Evolutionary conservation across 2,888 invertebrate genomes (phyloP), one percentile per base, ranked within the genome.

Genomic region (Machimus rusticus): DNA sequence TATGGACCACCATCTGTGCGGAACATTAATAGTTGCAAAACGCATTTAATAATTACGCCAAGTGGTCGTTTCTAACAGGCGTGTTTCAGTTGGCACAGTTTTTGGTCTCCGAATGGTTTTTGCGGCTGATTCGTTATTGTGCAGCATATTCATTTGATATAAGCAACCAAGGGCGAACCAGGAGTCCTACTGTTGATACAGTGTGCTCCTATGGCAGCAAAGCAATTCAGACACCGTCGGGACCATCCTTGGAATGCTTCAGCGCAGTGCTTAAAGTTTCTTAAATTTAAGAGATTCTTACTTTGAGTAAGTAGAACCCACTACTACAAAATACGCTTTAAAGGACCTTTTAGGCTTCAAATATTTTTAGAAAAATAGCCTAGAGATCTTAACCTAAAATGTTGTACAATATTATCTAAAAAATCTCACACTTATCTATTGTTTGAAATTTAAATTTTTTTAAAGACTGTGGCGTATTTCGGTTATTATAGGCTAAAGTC

Each of bases 11-110:
- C 86, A 86, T 86, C 88, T 88, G 86, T 51, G 77, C 74, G 34
- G 86, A 86, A 86, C 88, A 86, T 88, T 88, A 85, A 86, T 86
- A 88, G 88, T 88, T 88, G 81, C 88, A 86, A 88, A 88, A 88
- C 86, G 86, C 86, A 86, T 88, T 88, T 81, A 86, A 81, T 82
- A 81, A 77, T 88, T 88, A 81, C 77, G 86, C 57, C 82, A 88
- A 86, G 88, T 88, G 88, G 88, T 88, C 86, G 86, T 88, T 88
- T 43, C 46, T 51, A 86, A 74, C 88, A 88, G 86, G 79, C 86
- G 86, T 76, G 81, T 74, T 66, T 76, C 78, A 76, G 86, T 55
- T 86, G 88, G 86, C 86, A 81, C 74, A 74, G 82, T 86, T 86
- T 88, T 86, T 88, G 76, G 86, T 81, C 86, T 34, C 46, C 76